Percentiles rank a stretch among this genome's conserved stretches.
These are phyloP conservation scores for Ernsta delagoae DNA, from an alignment of 2,888 invertebrate species.

Conservation along the genomic window DNA sequence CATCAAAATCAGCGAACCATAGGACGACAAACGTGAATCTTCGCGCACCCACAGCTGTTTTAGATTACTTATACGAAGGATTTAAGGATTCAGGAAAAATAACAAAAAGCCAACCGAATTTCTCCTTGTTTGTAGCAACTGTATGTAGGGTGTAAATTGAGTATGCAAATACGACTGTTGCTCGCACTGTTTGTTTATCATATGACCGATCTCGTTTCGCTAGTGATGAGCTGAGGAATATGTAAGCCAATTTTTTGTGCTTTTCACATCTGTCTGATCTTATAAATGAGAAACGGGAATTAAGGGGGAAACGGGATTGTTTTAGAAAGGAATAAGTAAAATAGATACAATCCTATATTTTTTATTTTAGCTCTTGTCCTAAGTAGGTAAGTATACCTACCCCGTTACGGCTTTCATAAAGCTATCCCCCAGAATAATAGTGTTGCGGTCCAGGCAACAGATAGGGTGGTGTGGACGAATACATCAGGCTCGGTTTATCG, in stretches of 20 bases:
- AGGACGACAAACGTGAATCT: background rate
- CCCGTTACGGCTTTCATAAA: slow-evolving; percentile 5
- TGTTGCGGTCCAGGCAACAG: slow-evolving; percentile 58
- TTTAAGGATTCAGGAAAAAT: background rate
- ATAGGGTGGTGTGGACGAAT: slow-evolving; percentile 64
- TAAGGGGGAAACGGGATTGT: too few species aligned
- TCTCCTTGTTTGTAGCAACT: slow-evolving; percentile 25
- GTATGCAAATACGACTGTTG: slow-evolving; percentile 34
- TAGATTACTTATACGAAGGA: background rate
- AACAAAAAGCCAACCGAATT: slow-evolving; percentile 4
- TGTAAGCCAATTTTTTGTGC: background rate
- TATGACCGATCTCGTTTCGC: slow-evolving; percentile 27
- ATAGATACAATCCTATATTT: too few species aligned
- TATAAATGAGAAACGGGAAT: too few species aligned
- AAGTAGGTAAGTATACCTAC: too few species aligned
- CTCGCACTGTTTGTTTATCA: slow-evolving; percentile 28
- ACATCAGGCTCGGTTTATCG: slow-evolving; percentile 51
- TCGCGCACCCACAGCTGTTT: background rate
- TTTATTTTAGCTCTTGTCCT: too few species aligned
- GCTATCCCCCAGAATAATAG: slow-evolving; percentile 49
- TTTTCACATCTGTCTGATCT: too few species aligned
- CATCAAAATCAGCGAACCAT: slow-evolving; percentile 2
- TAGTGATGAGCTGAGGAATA: slow-evolving; percentile 17
- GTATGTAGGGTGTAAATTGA: slow-evolving; percentile 25
- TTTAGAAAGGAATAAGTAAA: too few species aligned